These are phyloP conservation scores for Antheraea mylitta DNA, from an alignment of 1,140 invertebrate species.

Conservation along the genomic window DNA sequence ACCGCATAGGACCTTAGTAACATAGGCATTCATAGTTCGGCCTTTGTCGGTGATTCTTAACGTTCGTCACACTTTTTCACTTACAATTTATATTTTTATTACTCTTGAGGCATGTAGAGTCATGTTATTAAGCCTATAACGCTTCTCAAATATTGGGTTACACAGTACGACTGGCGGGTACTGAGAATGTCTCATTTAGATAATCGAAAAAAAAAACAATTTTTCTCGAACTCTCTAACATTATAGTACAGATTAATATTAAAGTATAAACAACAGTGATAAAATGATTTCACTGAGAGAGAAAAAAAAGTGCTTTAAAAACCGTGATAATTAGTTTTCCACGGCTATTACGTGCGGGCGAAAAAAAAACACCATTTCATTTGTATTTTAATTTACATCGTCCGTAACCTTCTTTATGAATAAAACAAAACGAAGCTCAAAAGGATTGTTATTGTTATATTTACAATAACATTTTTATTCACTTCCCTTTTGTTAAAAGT, in stretches of 20 bases:
- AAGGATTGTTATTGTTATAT: slow-evolving; percentile 20
- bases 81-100: no score
- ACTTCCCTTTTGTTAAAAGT: background rate
- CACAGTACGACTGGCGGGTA: no score
- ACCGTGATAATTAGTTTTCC: background rate
- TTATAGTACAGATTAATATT: background rate
- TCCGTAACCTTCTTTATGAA: slow-evolving; percentile 16
- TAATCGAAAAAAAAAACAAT: no score
- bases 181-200: no score
- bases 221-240: no score
- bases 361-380: slow-evolving; percentile 14
- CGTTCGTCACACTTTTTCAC: no score
- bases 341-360: slow-evolving; percentile 19
- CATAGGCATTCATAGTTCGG: no score
- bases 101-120: no score
- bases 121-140: no score
- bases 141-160: no score
- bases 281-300: background rate
- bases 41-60: no score
- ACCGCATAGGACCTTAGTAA: no score
- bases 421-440: slow-evolving; percentile 21
- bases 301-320: slow-evolving; percentile 1
- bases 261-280: background rate
- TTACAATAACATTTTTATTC: slow-evolving; percentile 11
- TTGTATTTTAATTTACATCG: slow-evolving; percentile 18